Evolutionary conservation across 2,888 invertebrate species (phyloP), one percentile per base, ranked within the genome.

Genomic region (Sphaerophoria taeniata): DNA sequence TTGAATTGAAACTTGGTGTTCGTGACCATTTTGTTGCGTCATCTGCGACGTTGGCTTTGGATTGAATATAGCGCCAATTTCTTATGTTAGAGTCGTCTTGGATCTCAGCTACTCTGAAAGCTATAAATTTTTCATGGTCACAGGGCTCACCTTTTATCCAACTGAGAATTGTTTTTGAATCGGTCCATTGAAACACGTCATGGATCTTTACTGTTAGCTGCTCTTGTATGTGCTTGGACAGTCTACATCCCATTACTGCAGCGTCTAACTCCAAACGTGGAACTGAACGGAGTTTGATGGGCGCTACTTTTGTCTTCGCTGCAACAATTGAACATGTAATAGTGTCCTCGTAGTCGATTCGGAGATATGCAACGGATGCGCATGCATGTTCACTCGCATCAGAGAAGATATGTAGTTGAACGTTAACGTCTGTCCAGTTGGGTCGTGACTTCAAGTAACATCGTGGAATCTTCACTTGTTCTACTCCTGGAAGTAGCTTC

Each of bases 401-500:
- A 6, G 6, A 53, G 6, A 53, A 33, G 24, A 53, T 53, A 6
- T 53, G 53, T 33, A 53, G 12, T n/a, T 53, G 53, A 12, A 53
- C 53, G 33, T 53, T 53, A 6, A 12, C 53, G 6, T 53, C 53
- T 11, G 31, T 31, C 53, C 53, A 53, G 5, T 53, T 24, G 31
- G 53, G 12, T 53, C 24, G 31, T 53, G 16, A 24, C 11, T 53
- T 31, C 31, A 55, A 55, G 12, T 47, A 73, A 12, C 16, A 63
- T 39, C 53, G 53, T 5, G 53, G 53, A 33, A 55, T 55, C 31
- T 55, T 55, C 6, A 55, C n/a, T n/a, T 55, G 33, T 9, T 24
- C 45, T 5, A 87, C 56, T 12, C 45, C 24, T 16, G 74, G 12
- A n/a, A 88, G 65, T 5, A 87, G 61, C 53, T 69, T 31, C 6